Evolutionary conservation across 2,113 vertebrate genomes (phyloP), one percentile per base, ranked within the genome.

Genomic region (Aptenodytes forsteri): DNA sequence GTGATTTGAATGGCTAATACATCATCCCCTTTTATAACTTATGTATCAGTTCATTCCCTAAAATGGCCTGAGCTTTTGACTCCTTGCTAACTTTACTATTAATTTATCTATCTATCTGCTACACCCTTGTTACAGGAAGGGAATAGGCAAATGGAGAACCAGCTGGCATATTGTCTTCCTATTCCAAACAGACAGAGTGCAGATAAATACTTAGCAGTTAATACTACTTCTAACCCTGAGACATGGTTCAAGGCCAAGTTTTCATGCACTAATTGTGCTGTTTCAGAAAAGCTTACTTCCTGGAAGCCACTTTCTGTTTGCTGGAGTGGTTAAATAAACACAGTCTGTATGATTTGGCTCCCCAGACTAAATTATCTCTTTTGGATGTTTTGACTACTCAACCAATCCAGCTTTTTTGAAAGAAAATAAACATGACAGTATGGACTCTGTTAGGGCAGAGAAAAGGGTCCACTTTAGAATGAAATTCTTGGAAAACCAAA

Each of bases 281-380:
- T 92, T 97, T 96, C 91, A 90, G 82, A 90, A 89, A 91, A 90
- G 52, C 84, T 78, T 95, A 88, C 87, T 87, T 95, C 89, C 76
- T 90, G 89, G 92, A 96, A 96, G 54, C 88, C 67, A 65, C 78
- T 87, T 93, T 87, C 79, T 83, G 47, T 88, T 93, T 7, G 1
- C 79, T 86, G 73, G 69, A 95, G 84, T 95, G 76, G 67, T 76
- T 93, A 95, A 97, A 86, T 83, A 95, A 97, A 95, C 83, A 79
- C 42, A 86, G 75, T 66, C 87, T 83, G 84, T 73, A 90, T 96
- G 72, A 84, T 80, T 81, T 95, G 92, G 73, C 67, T 87, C 73
- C 82, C 44, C 27, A 58, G 52, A 81, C 21, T 82, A 80, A 87
- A 97, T 95, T 79, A 72, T 91, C 62, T 93, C 54, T 94, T 97